Conservation (phyloP, 2,113 vertebrate species). For the Corythoichthys intestinalis region DNA sequence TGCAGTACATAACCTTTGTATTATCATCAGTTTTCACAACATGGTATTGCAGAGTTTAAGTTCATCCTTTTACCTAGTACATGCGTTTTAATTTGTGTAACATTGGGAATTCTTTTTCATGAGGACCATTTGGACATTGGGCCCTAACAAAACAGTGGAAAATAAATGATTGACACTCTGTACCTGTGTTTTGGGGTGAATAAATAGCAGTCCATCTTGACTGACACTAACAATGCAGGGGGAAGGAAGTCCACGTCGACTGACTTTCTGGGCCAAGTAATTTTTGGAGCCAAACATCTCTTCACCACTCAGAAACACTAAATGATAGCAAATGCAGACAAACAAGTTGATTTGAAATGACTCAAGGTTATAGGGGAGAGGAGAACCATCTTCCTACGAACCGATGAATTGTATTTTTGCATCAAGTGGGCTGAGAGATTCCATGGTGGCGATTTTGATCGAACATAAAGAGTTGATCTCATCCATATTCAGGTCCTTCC, state of each 20-base stretch:
- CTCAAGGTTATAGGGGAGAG: neutral
- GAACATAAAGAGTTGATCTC: conserved; percentile 48
- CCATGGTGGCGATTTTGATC: conserved; percentile 58
- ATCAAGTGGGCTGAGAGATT: conserved; percentile 54
- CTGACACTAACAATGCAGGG: conserved; percentile 79
- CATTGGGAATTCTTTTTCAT: neutral
- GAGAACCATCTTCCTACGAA: conserved; percentile 53
- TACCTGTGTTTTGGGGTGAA: conserved; percentile 75
- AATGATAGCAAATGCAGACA: neutral
- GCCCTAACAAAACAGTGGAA: neutral
- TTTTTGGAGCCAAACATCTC: conserved; percentile 80
- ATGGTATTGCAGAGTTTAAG: too few species aligned
- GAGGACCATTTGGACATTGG: too few species aligned
- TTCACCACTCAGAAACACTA: conserved; percentile 69
- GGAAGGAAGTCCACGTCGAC: conserved; percentile 50
- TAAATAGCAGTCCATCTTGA: conserved; percentile 70
- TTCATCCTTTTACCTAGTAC: neutral
- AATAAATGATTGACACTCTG: neutral
- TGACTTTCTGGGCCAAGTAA: conserved; percentile 76
- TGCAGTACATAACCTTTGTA: too few species aligned
- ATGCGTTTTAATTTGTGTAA: neutral
- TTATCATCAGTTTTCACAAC: too few species aligned
- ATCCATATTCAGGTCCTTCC: conserved; percentile 37
- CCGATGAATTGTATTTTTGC: conserved; percentile 84
- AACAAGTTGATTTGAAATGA: neutral